phyloP scores from a whole-genome alignment of 2,113 vertebrate genomes.

The Pelmatolapia mariae region DNA sequence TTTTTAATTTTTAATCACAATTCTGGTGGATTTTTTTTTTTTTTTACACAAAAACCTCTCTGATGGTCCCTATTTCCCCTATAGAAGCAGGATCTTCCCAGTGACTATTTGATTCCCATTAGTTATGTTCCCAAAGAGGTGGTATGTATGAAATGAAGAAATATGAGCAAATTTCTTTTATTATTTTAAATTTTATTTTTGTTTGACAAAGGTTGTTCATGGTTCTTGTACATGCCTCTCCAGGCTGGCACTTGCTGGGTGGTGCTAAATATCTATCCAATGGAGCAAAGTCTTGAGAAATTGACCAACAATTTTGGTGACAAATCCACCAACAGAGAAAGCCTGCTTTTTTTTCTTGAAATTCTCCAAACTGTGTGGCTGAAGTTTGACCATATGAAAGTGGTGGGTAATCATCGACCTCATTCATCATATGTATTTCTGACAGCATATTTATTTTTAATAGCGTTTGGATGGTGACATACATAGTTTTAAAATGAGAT shows the following conservation, averaged over 20 bases:
- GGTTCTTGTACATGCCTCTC: not conserved
- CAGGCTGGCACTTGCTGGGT: slow-evolving; percentile 66
- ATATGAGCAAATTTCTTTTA: not conserved
- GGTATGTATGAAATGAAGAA: slow-evolving; percentile 31
- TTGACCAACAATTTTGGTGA: slow-evolving; percentile 52
- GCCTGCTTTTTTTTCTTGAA: slow-evolving; percentile 44
- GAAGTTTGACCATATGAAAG: slow-evolving; percentile 56
- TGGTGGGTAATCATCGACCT: slow-evolving; percentile 21
- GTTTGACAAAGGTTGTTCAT: not conserved
- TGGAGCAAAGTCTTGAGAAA: slow-evolving; percentile 59
- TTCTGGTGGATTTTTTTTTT: not conserved
- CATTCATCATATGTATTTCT: not conserved
- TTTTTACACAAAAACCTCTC: not conserved
- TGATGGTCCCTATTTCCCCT: not conserved
- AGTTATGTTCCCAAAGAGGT: slow-evolving; percentile 61
- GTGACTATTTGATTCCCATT: slow-evolving; percentile 62
- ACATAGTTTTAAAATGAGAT: not conserved
- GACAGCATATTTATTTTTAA: not conserved
- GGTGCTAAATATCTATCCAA: slow-evolving; percentile 61
- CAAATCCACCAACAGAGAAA: slow-evolving; percentile 59
- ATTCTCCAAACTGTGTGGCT: slow-evolving; percentile 62
- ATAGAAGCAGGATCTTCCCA: slow-evolving; percentile 64
- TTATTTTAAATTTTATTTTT: not conserved
- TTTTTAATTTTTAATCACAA: not conserved
- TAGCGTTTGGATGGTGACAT: not conserved